Base-by-base conservation (phyloP, 2,888 invertebrate species). In the Apamea monoglypha region DNA sequence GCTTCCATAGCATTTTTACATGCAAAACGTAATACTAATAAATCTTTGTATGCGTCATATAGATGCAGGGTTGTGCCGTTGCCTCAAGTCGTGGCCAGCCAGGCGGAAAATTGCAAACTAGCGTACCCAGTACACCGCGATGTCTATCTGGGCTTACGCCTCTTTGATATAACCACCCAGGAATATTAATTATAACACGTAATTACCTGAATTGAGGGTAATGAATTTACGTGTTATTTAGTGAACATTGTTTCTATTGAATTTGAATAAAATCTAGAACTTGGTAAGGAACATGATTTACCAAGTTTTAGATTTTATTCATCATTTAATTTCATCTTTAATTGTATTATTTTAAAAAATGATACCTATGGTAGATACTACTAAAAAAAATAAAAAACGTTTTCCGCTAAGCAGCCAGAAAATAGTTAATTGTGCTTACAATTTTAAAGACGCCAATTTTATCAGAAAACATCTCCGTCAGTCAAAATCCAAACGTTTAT, bases 51-150 rank as follows among this genome's bases (percentile, higher is more conserved):
- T 88, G 87, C 88, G 87, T 91, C 90, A 87, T 89, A 87, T 85
- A 87, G 82, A 86, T 86, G 88, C 87, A 84, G 83, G 82, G 79
- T 78, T 83, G 81, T 86, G 78, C 84, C 79, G 81, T 70, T 80
- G 85, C 85, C 75, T 88, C 86, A 87, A 90, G 91, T 90, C 86
- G 89, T 61, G 82, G 78, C 87, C 91, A 91, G 91, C 89, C 89
- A 84, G 79, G 87, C 88, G 91, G 90, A 91, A 92, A 92, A 92
- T 92, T 92, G 91, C 91, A 89, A 90, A 91, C 91, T 89, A 88
- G 82, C 89, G 84, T 85, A 85, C 83, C 82, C 85, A 82, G 84
- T 81, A 77, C 78, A 74, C 78, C 83, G 74, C 86, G 77, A 83
- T 81, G 83, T 88, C 86, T 86, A 86, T 82, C 79, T 83, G 70